Percentiles rank a stretch among this genome's conserved stretches.
These are phyloP conservation scores for Stenichneumon culpator DNA, from an alignment of 2,888 invertebrate species.

Conservation along the genomic window DNA sequence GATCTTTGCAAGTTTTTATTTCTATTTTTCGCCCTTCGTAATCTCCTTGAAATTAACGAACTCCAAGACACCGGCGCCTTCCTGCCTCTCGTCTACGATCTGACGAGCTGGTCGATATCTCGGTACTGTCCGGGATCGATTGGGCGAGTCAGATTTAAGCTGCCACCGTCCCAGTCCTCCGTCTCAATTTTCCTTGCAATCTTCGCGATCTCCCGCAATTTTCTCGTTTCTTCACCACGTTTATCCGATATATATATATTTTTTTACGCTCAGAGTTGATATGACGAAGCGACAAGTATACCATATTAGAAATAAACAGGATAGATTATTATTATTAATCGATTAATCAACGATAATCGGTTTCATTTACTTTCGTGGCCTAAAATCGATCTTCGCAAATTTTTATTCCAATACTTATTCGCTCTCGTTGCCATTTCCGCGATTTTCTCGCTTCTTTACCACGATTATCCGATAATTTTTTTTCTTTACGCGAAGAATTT, in stretches of 20 bases:
- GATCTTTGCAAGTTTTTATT: not conserved
- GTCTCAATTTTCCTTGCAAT: constrained; percentile 92
- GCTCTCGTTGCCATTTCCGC: not conserved
- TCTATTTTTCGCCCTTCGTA: constrained; percentile 92
- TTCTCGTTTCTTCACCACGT: constrained; percentile 92
- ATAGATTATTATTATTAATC: not conserved
- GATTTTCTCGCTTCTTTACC: constrained; percentile 90
- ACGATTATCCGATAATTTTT: not conserved
- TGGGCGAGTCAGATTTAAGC: constrained; percentile 92
- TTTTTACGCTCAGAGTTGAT: not conserved
- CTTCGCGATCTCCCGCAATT: constrained; percentile 93
- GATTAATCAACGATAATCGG: not conserved
- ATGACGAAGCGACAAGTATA: not conserved
- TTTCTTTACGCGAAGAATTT: not conserved
- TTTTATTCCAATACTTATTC: not conserved
- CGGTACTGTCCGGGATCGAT: constrained; percentile 98
- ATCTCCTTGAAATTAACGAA: constrained; percentile 97
- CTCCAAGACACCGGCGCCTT: constrained; percentile 91
- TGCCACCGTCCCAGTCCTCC: constrained; percentile 94
- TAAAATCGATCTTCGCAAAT: not conserved
- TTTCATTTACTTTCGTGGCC: not conserved
- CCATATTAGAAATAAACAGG: too few relatives aligned
- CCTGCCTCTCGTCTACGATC: constrained; percentile 93
- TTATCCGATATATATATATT: not conserved
- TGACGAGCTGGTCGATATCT: constrained; percentile 94